Conservation (phyloP, 1,140 invertebrate genomes). For the Diploscapter pachys region DNA sequence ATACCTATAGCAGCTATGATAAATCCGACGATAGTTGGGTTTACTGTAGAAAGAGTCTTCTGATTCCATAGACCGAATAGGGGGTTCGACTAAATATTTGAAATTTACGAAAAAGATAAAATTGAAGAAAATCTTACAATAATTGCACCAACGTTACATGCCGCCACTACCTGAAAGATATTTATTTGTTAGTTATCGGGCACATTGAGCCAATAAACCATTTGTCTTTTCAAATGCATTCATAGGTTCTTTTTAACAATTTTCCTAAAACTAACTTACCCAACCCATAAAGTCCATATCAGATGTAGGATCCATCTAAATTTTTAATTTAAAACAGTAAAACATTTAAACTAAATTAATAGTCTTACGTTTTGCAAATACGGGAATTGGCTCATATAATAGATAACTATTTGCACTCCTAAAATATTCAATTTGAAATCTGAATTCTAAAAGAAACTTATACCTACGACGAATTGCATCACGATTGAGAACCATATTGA, state of each 20-base stretch:
- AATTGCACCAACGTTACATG: background rate
- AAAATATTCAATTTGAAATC: too few species aligned
- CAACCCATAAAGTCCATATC: constrained; percentile 37
- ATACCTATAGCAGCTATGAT: constrained; percentile 24
- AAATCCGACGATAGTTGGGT: constrained; percentile 29
- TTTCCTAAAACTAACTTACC: constrained; percentile 6
- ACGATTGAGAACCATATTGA: too few species aligned
- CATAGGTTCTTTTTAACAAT: background rate
- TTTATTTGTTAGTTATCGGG: constrained; percentile 3
- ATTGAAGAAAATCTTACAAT: background rate
- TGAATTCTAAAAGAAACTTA: too few species aligned
- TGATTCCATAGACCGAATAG: constrained; percentile 41
- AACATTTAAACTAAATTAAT: background rate
- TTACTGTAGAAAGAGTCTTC: constrained; percentile 35
- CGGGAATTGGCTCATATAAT: too few species aligned
- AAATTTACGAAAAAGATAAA: background rate
- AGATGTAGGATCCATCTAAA: constrained; percentile 35
- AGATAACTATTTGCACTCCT: too few species aligned
- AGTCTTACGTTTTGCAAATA: too few species aligned
- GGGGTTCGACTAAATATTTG: constrained; percentile 21
- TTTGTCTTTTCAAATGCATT: background rate
- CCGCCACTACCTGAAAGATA: background rate
- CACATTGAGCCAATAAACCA: background rate
- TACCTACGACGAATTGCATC: too few species aligned
- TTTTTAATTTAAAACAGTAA: background rate